Evolutionary conservation across 2,888 invertebrate genomes (phyloP), one percentile per base, ranked within the genome.

Genomic region (Oeneis ivallda): DNA sequence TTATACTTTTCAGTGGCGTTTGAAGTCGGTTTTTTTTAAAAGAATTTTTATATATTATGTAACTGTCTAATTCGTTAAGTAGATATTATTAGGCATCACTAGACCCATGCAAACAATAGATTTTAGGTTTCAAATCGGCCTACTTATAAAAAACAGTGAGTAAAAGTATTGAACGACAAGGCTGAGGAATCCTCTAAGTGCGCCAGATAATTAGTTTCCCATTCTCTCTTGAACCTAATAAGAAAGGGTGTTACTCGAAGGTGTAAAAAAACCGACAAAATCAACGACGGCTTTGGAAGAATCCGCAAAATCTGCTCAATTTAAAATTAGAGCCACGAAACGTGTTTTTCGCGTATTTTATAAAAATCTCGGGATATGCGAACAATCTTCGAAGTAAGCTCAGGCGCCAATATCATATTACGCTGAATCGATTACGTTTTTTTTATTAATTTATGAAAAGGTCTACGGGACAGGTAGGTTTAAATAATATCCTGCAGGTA

Each of bases 251-350:
- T 84, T 83, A 81, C 72, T 72, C 79, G 72, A 74, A 72, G 65
- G 73, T 79, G 79, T 87, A 89, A 89, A 86, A n/a, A 86, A 70
- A 81, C 78, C 74, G 77, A 77, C 75, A 80, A 81, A 81, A 82
- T 83, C 86, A 83, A 84, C 85, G 86, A 78, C 83, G 86, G 91
- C 87, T 91, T 92, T 88, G 79, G 80, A 86, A 90, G 91, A 91
- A 87, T 87, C 81, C 85, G 82, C 84, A 85, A 85, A 89, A 91
- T 86, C 91, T 82, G 87, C 89, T 90, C 91, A 92, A 92, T 92
- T 92, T 92, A 91, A 92, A 92, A 92, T 92, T 90, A 92, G 92
- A 92, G 91, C 92, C 92, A 90, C 86, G 86, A 91, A 92, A 92
- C 92, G 92, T 92, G 92, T 92, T 92, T 89, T 91, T 90, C 89